Conservation (phyloP, 2,888 invertebrate species). For the Tryphoninae sp. region DNA sequence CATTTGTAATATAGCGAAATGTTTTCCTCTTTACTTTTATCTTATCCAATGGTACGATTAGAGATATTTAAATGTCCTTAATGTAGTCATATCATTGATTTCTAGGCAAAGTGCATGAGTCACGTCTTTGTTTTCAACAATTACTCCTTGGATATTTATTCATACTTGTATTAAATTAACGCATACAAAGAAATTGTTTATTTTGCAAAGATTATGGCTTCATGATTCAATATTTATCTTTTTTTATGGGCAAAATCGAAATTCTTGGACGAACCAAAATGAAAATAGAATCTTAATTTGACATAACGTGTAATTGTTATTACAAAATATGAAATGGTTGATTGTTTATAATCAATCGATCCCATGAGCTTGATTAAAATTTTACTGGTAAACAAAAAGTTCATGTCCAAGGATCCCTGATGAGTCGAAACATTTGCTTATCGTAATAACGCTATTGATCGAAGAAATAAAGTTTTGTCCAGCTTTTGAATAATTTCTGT, state of each 20-base stretch:
- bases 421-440: too few species aligned
- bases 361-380: too few species aligned
- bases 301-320: too few species aligned
- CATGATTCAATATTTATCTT: neutral
- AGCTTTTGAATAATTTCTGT: neutral
- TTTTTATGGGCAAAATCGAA: neutral
- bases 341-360: neutral
- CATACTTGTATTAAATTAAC: neutral
- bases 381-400: too few species aligned
- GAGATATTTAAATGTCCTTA: neutral
- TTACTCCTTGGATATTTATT: neutral
- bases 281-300: neutral
- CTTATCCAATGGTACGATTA: neutral
- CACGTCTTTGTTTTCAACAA: neutral
- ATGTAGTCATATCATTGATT: neutral
- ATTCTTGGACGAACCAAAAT: neutral
- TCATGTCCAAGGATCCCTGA: too few species aligned
- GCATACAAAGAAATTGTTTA: too few species aligned
- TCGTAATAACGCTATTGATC: too few species aligned
- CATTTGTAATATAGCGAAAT: neutral
- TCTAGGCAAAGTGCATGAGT: neutral
- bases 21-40: neutral
- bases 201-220: too few species aligned
- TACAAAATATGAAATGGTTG: too few species aligned
- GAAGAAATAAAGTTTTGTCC: too few species aligned